A percentile compares a stretch with the other conserved stretches of the same genome.
Conservation (phyloP, 2,888 invertebrate species). For the Sphaeridia pumilis region DNA sequence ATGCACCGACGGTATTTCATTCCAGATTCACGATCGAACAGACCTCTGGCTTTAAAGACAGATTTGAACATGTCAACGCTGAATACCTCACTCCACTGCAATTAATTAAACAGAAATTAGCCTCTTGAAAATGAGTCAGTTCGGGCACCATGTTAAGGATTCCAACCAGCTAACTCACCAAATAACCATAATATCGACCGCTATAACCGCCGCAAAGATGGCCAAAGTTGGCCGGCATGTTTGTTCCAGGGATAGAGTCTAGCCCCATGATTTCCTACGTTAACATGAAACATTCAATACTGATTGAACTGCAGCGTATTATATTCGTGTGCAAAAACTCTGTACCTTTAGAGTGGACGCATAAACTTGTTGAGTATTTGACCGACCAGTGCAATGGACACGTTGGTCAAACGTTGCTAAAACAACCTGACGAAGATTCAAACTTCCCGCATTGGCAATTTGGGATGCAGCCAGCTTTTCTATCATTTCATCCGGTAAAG, state of each 20-base stretch:
- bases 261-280: slow-evolving; percentile 41
- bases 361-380: slow-evolving; percentile 20
- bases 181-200: slow-evolving; percentile 45
- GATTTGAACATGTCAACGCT: slow-evolving; percentile 45
- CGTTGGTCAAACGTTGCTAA: slow-evolving; percentile 44
- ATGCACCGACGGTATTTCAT: slow-evolving; percentile 42
- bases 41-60: slow-evolving; percentile 42
- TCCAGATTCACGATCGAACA: slow-evolving; percentile 41
- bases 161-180: slow-evolving; percentile 42
- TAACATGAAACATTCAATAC: too few relatives aligned
- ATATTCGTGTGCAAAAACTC: too few relatives aligned
- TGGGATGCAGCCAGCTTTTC: slow-evolving; percentile 41
- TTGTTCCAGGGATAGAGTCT: slow-evolving; percentile 41
- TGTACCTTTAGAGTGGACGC: slow-evolving; percentile 18
- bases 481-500: slow-evolving; percentile 42
- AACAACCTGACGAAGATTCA: slow-evolving; percentile 43
- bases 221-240: slow-evolving; percentile 44
- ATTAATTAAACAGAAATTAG: too few relatives aligned
- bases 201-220: slow-evolving; percentile 45
- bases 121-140: too few relatives aligned
- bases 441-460: slow-evolving; percentile 42
- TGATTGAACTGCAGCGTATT: too few relatives aligned
- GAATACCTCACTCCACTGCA: slow-evolving; percentile 46
- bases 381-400: slow-evolving; percentile 38
- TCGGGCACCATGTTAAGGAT: too few relatives aligned